Evolutionary conservation across 2,888 invertebrate species (phyloP), one percentile per base, ranked within the genome.

Genomic region (Calliphora vomitoria): DNA sequence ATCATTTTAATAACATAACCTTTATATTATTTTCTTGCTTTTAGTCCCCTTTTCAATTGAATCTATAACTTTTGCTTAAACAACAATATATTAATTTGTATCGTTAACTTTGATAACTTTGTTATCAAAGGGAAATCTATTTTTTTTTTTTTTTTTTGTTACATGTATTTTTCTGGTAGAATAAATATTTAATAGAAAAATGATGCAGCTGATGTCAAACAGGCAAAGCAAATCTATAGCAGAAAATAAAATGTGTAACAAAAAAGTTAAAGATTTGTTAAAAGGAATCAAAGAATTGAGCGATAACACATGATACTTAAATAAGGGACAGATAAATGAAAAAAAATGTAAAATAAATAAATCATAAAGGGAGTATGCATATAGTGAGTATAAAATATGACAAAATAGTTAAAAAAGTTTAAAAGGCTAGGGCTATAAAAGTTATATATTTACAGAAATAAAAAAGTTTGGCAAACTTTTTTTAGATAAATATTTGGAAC

Each of bases 191-290:
- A 62, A 75, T 66, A 35, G 18, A 68, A 64, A 66, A 64, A 47
- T 31, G 53, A 66, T 60, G 69, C 79, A 86, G 68, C 82, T 82
- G 74, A 86, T 82, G 68, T 35, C 53, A 68, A 15, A 76, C 35
- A 8, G 31, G 2, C 20, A 44, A 64, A 44, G n/a, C 4, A 31
- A 31, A 18, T 68, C 31, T 68, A 18, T 20, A 4, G 31, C 38
- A 13, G 0, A n/a, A n/a, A 31, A 62, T 38, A 55, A 38, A 1
- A 25, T 31, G 60, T 15, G 1, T 15, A 64, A 8, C n/a, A 8
- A 62, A 60, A 75, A n/a, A 31, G 20, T 47, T 53, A 18, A 41
- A 44, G 38, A 50, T 35, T 79, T 62, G 8, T 31, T 50, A 55
- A 74, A 47, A 5, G 18, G 4, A 55, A 31, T 64, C 8, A 72